Evolutionary conservation across 2,888 invertebrate species (phyloP).

Genomic region (Fragum whitleyi): DNA sequence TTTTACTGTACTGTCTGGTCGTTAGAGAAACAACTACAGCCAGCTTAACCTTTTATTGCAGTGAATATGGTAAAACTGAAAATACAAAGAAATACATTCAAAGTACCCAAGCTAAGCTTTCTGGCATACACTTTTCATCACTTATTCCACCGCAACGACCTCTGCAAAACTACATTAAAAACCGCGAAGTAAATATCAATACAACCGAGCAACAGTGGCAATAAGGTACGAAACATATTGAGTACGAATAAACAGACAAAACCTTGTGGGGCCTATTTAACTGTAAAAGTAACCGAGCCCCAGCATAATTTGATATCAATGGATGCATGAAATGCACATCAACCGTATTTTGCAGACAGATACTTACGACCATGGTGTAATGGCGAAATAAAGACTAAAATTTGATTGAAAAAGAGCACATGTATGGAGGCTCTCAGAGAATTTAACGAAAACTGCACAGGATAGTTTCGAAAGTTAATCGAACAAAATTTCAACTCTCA

Average conservation of each 20-base stretch:
- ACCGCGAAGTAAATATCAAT: too few species aligned
- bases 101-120: neutral
- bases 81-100: neutral
- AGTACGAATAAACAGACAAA: neutral
- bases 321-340: neutral
- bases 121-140: neutral
- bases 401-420: too few species aligned
- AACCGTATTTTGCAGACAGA: neutral
- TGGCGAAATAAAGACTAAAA: neutral
- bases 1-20: neutral
- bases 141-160: neutral
- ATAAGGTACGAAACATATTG: neutral
- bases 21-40: neutral
- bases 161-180: neutral
- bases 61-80: neutral
- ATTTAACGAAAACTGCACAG: too few species aligned
- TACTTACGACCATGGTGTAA: constrained; percentile 8
- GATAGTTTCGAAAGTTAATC: too few species aligned
- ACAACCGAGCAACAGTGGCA: neutral
- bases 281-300: neutral
- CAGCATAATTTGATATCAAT: neutral
- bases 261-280: too few species aligned
- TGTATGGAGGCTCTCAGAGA: too few species aligned
- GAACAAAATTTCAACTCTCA: too few species aligned
- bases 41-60: neutral